Conservation (phyloP, 2,113 vertebrate genomes). For the Muntiacus muntjak region DNA sequence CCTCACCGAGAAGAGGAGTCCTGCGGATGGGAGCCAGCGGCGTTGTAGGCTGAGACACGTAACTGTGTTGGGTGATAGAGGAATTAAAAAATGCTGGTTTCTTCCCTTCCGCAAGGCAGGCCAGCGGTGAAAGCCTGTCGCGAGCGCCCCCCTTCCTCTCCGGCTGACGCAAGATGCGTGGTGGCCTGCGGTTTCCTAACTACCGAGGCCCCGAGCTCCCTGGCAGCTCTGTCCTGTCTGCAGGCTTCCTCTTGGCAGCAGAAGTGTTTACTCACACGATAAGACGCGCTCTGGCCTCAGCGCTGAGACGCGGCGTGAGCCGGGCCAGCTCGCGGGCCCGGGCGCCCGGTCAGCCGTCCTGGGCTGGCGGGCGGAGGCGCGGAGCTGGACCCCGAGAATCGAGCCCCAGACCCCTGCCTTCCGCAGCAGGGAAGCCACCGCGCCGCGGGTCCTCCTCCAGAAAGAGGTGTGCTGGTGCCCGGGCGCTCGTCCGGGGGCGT, state of each 20-base stretch:
- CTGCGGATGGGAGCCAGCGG: constrained; percentile 39
- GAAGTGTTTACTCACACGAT: not conserved
- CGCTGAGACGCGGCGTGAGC: not conserved
- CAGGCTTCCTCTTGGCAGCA: constrained; percentile 52
- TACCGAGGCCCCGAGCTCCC: constrained; percentile 27
- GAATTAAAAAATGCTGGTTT: constrained; percentile 44
- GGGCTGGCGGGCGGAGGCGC: not conserved
- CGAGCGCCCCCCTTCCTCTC: constrained; percentile 48
- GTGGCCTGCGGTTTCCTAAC: constrained; percentile 48
- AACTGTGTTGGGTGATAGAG: constrained; percentile 62
- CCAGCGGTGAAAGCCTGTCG: constrained; percentile 56
- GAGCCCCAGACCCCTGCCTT: not conserved
- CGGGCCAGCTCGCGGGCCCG: not conserved
- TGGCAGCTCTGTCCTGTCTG: constrained; percentile 39
- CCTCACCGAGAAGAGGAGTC: constrained; percentile 50
- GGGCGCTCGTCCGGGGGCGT: not conserved
- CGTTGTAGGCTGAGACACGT: constrained; percentile 53
- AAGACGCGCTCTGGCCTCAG: not conserved
- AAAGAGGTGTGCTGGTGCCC: not conserved
- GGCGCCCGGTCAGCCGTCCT: not conserved
- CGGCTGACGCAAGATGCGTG: constrained; percentile 24
- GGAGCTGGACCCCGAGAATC: not conserved
- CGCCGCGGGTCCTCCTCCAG: not conserved
- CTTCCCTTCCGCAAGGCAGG: constrained; percentile 28
- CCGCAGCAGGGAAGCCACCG: not conserved